phyloP scores from a whole-genome alignment of 2,888 invertebrate species.

The Drosophila sordidapex region DNA sequence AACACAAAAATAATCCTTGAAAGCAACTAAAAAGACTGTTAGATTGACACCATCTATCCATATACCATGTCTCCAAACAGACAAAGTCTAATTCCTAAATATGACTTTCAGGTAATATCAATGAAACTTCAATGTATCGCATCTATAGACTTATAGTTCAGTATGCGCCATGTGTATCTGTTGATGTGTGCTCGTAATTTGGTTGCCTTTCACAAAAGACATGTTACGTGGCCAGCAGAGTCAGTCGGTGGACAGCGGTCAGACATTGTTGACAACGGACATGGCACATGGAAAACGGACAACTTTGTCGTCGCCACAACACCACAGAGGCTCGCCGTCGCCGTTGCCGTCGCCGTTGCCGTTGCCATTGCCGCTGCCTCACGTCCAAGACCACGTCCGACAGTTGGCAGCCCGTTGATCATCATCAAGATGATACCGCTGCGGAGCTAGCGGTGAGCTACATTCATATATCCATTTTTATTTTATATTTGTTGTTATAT shows the following conservation, averaged over 20 bases:
- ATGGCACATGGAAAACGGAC: conserved; percentile 69
- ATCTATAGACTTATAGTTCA: not conserved
- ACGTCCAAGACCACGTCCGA: conserved; percentile 29
- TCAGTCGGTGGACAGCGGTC: conserved; percentile 17
- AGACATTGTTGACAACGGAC: conserved; percentile 75
- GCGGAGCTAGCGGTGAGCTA: conserved; percentile 48
- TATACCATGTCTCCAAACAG: not conserved
- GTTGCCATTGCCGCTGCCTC: not conserved
- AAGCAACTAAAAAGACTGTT: not conserved
- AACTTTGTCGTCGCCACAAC: conserved; percentile 37
- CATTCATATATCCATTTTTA: conserved; percentile 34
- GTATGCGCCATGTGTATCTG: conserved; percentile 13
- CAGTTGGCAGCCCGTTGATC: conserved; percentile 72
- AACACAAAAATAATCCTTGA: not conserved
- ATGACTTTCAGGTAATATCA: conserved; percentile 29
- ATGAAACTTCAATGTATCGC: conserved; percentile 3
- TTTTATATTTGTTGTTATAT: conserved; percentile 13
- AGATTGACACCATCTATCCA: not conserved
- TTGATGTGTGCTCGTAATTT: conserved; percentile 71
- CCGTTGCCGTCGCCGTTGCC: not conserved
- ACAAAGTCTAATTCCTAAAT: conserved; percentile 2
- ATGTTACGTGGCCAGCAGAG: conserved; percentile 60
- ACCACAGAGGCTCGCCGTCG: conserved; percentile 10
- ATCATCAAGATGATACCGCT: conserved; percentile 54
- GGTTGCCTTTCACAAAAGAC: conserved; percentile 80